These are phyloP conservation scores for Genyomyrus donnyi DNA, from an alignment of 2,113 vertebrate species.

Conservation along the genomic window DNA sequence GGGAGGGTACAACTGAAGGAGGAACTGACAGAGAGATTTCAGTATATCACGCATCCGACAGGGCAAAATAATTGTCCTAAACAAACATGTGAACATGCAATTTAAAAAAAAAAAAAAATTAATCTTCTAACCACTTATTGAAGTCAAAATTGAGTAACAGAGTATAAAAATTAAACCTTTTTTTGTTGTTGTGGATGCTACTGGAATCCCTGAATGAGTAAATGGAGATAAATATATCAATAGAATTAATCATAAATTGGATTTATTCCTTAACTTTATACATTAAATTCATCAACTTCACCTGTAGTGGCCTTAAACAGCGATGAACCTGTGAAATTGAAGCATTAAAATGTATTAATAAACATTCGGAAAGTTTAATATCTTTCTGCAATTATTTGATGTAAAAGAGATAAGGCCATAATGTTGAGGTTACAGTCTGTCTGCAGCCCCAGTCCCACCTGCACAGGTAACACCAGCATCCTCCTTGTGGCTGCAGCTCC, in stretches of 20 bases:
- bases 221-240: not conserved
- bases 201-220: too few species aligned
- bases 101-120: too few species aligned
- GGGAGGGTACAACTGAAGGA: not conserved
- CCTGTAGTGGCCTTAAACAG: not conserved
- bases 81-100: too few species aligned
- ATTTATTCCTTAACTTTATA: too few species aligned
- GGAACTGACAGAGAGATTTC: not conserved
- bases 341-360: not conserved
- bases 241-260: not conserved
- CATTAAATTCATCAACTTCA: not conserved
- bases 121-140: too few species aligned
- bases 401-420: too few species aligned
- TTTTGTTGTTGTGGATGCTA: too few species aligned
- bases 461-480: slow-evolving; percentile 40
- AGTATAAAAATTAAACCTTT: too few species aligned
- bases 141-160: too few species aligned
- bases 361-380: not conserved
- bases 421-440: not conserved
- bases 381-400: not conserved
- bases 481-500: slow-evolving; percentile 33
- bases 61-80: too few species aligned
- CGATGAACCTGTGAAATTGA: not conserved
- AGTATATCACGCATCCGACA: not conserved
- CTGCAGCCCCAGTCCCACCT: slow-evolving; percentile 27